Evolutionary conservation across 2,888 invertebrate species (phyloP), one percentile per base, ranked within the genome.

Genomic region (Parascotia fuliginaria): DNA sequence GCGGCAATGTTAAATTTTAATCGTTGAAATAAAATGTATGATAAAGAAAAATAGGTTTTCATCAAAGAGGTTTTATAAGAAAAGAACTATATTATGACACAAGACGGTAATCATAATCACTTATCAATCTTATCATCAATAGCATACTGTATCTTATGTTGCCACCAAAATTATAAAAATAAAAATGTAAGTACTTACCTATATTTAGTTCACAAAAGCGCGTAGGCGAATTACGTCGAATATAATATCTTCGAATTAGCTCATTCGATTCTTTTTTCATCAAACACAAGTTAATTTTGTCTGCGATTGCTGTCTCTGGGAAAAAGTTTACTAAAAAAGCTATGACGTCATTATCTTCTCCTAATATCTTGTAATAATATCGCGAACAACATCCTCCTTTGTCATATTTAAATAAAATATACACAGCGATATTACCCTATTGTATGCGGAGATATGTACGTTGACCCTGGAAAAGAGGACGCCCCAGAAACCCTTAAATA

Each of bases 401-500:
- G 49, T 47, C 22, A 14, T 13, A 28, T 44, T 11, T 32, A 33
- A 37, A 42, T 42, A 36, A 43, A 45, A 47, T 36, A 41, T 32
- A 27, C 28, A 43, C 31, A 36, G 48, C 39, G 55, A 43, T 59
- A 68, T 63, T 67, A 56, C 49, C 60, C 49, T 56, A 52, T 59
- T 56, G 67, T 41, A 59, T 46, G 55, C 63, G 47, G 60, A 64
- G 69, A 62, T 55, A 65, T 68, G 72, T 73, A 65, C 71, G 52
- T 61, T 75, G 77, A 76, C 75, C 65, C 79, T 64, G 62, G 32
- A 44, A 54, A 81, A 73, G 73, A 50, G 79, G 77, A 64, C 77
- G 78, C 68, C 70, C 78, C 62, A 77, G 70, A 76, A 77, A 75
- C 70, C 74, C 63, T 58, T 48, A 69, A 73, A 74, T 69, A 73